Evolutionary conservation across 1,140 invertebrate species (phyloP).

Genomic region (Brachionus koreanus): DNA sequence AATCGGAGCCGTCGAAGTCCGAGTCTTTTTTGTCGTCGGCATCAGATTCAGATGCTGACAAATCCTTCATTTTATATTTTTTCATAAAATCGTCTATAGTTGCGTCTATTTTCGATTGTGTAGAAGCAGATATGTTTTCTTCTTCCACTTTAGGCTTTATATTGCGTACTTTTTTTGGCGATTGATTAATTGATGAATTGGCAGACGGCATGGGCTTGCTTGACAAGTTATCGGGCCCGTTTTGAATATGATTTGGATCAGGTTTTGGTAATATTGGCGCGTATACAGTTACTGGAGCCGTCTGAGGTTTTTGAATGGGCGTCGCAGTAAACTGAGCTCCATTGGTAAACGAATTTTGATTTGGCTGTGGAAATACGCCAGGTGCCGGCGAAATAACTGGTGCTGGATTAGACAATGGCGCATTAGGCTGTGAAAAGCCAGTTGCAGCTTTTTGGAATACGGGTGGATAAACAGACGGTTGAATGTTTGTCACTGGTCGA

Average conservation of each 20-base stretch:
- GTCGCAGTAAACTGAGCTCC: neutral
- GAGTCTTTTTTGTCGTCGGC: conserved; percentile 4
- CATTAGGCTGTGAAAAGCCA: too few relatives aligned
- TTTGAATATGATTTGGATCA: neutral
- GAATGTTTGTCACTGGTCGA: neutral
- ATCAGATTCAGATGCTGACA: neutral
- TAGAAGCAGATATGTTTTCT: neutral
- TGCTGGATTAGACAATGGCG: neutral
- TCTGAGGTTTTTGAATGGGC: neutral
- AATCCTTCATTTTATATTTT: conserved; percentile 18
- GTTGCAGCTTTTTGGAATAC: neutral
- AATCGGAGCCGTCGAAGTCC: neutral
- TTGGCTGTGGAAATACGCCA: neutral
- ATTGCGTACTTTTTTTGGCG: neutral
- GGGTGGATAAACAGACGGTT: neutral
- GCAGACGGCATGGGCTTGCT: too few relatives aligned
- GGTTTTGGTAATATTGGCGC: neutral
- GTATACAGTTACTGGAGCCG: neutral
- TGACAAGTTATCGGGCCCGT: neutral
- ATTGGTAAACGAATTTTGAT: neutral
- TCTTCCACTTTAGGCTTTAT: conserved; percentile 17
- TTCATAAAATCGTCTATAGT: conserved; percentile 43
- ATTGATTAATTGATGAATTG: neutral
- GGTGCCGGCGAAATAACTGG: neutral
- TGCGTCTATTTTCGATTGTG: conserved; percentile 17